Conservation (phyloP, 2,797 vertebrate species). For the Erpetoichthys calabaricus region DNA sequence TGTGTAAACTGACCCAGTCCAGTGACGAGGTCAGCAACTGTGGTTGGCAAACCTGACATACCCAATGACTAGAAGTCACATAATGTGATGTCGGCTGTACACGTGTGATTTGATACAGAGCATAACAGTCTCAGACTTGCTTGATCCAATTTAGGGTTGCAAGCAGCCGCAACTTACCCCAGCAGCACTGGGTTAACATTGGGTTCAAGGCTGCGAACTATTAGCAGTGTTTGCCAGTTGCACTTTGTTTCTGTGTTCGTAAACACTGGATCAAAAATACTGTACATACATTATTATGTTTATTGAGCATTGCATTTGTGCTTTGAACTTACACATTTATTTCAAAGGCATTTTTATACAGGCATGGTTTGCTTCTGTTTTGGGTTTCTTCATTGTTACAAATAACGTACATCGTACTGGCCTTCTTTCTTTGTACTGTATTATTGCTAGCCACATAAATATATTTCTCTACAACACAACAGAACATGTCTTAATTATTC, state of each 20-base stretch:
- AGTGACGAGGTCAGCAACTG: no score
- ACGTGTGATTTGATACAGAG: no score
- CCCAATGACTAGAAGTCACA: no score
- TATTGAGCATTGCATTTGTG: slow-evolving; percentile 80
- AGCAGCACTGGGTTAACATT: slow-evolving; percentile 22
- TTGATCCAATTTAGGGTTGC: no score
- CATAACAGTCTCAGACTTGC: no score
- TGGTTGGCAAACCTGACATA: no score
- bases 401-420: slow-evolving; percentile 62
- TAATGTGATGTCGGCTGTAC: no score
- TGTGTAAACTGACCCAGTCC: no score
- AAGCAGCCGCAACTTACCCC: slow-evolving; percentile 2
- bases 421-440: slow-evolving; percentile 65
- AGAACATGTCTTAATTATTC: slow-evolving; percentile 76
- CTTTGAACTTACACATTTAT: slow-evolving; percentile 86
- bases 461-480: slow-evolving; percentile 91
- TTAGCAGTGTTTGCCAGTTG: no score
- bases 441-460: slow-evolving; percentile 89
- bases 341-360: slow-evolving; percentile 61
- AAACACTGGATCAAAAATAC: slow-evolving; percentile 3
- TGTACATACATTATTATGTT: slow-evolving; percentile 66
- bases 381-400: slow-evolving; percentile 34
- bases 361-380: slow-evolving; percentile 57
- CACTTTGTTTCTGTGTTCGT: no score
- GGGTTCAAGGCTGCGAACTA: slow-evolving; percentile 14